Evolutionary conservation across 2,888 invertebrate species (phyloP).

Genomic region (Crematogaster levior): DNA sequence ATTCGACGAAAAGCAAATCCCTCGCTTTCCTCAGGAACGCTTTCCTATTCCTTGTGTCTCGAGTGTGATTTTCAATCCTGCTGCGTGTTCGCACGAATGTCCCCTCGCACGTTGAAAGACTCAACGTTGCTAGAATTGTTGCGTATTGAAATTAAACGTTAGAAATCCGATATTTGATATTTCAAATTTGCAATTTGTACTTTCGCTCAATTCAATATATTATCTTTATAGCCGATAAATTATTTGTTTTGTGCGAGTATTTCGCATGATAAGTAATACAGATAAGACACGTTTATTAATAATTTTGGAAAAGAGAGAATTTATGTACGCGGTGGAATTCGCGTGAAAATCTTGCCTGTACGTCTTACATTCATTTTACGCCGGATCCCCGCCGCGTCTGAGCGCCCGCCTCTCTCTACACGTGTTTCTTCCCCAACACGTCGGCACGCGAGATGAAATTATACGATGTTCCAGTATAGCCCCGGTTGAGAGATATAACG

Average conservation of each 20-base stretch:
- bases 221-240: background rate
- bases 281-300: slow-evolving; percentile 31
- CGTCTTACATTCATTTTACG: slow-evolving; percentile 49
- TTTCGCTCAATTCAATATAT: background rate
- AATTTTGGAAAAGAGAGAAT: slow-evolving; percentile 44
- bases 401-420: slow-evolving; percentile 34
- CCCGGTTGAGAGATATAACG: slow-evolving; percentile 42
- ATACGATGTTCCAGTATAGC: slow-evolving; percentile 44
- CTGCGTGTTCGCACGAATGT: background rate
- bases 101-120: too few species aligned
- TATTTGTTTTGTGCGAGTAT: background rate
- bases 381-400: slow-evolving; percentile 33
- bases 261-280: slow-evolving; percentile 17
- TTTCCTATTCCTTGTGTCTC: slow-evolving; percentile 8
- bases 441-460: slow-evolving; percentile 50
- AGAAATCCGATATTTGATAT: background rate
- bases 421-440: slow-evolving; percentile 50
- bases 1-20: slow-evolving; percentile 81
- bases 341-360: slow-evolving; percentile 40
- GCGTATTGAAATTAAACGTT: background rate
- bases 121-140: background rate
- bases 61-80: slow-evolving; percentile 40
- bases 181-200: background rate
- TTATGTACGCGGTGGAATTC: slow-evolving; percentile 43
- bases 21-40: slow-evolving; percentile 52